Base-by-base conservation (phyloP, 53 echinoderm and acorn worm species). In the Astropecten irregularis region DNA sequence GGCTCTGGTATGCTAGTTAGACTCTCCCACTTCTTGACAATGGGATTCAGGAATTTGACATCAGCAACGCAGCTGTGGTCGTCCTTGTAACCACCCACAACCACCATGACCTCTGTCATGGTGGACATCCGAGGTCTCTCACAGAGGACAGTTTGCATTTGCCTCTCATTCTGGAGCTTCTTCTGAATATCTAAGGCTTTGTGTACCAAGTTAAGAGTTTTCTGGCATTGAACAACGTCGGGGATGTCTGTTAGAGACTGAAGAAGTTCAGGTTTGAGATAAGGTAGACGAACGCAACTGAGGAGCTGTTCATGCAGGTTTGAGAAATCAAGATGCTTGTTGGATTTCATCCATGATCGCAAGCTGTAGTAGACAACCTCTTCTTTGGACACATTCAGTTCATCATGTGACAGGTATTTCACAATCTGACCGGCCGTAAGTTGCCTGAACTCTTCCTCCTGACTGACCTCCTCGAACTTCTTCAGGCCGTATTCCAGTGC, bases 61-160 rank as follows among this genome's bases (percentile, higher is more conserved):
- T 94, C 91, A 25, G 76, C 68, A 21, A 88, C 81, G 36, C 84
- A 84, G 30, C 66, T 72, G 69, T 93, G 88, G 40, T 94, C 69
- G 38, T 69, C 81, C n/a, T 82, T 73, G 32, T 81, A 91, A 35
- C 94, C 94, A 35, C 94, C 91, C 9, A 91, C 88, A 3, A 94
- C 76, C 15, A 90, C 91, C 88, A 94, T 91, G 46, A 94, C 86
- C 53, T 94, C 94, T 8, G 85, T 40, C 72, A 82, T 88, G 18
- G 94, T 91, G 16, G 88, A 91, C 26, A 81, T 66, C n/a, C 94
- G 81, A 13, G 94, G 94, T 31, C 70, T 84, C 2, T 73, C 69
- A 42, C 69, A 57, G 11, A 30, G 25, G 15, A 56, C 66, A 4
- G 32, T n/a, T 42, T 56, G 71, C 4, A 54, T 26, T 2, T 76